Base-by-base conservation (phyloP, 1,140 invertebrate genomes). In the Lethocerus indicus region DNA sequence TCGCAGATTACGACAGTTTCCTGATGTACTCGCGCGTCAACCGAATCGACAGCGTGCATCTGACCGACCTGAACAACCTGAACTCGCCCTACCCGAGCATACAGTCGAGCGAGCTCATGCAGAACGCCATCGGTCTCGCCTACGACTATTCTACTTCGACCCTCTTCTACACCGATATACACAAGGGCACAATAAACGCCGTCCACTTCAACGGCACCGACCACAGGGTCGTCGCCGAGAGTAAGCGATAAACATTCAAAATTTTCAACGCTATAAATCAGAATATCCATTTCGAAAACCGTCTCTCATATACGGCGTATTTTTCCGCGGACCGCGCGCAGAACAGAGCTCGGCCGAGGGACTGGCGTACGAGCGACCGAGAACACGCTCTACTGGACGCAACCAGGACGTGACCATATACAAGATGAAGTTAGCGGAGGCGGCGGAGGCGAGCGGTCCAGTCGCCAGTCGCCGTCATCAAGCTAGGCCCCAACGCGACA, bases 81-180 rank as follows among this genome's bases (percentile, higher is more conserved):
- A 88, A 87, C 59, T 71, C 82, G 25, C 85, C 87, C 0, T 77
- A 81, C 52, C 72, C 76, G 29, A 68, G 73, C n/a, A 84, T 91
- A 26, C 71, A 76, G 50, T 75, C 81, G 56, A 71, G 70, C 46
- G 71, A 74, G 2, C 62, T 76, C 49, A 82, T 90, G 71, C 69
- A 80, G 39, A 89, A 90, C 65, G 84, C 85, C 3, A 88, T 91
- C 58, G 84, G 51, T 25, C 68, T 93, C 5, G 73, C 82, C 2
- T 87, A 80, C 64, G 83, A 89, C 66, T 87, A 86, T 60, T 66
- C 67, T 49, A 66, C 65, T 2, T 66, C 77, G 47, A 64, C 74
- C 39, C 64, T 91, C 18, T 91, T 85, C 66, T 92, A 87, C 66
- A 89, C 86, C 1, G 88, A 91, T 62, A 87, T 91, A 54, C 83